A percentile compares a stretch with the other conserved stretches of the same genome.
Conservation (phyloP, 2,797 vertebrate species). For the Sebastes melanostomus region DNA sequence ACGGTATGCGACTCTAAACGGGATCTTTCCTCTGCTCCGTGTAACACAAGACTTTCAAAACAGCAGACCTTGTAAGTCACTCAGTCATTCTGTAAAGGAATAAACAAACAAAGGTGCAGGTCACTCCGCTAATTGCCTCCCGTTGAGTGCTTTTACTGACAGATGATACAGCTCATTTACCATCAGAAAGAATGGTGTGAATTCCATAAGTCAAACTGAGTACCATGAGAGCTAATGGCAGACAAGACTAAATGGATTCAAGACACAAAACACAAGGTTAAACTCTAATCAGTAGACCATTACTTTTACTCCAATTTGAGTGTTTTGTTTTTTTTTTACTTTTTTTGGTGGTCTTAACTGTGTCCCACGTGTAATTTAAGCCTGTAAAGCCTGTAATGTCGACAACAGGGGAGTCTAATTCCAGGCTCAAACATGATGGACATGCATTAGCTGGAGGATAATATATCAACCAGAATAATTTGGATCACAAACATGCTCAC, state of each 20-base stretch:
- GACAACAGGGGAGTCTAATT: slow-evolving; percentile 8
- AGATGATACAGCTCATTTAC: slow-evolving; percentile 66
- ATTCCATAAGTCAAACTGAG: slow-evolving; percentile 17
- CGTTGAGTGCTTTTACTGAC: slow-evolving; percentile 59
- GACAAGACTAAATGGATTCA: not conserved
- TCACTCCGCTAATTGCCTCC: slow-evolving; percentile 58
- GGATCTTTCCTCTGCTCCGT: slow-evolving; percentile 36
- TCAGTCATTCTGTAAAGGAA: slow-evolving; percentile 52
- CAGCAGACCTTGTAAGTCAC: slow-evolving; percentile 49
- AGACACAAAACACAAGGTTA: not conserved
- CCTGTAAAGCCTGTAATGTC: not conserved
- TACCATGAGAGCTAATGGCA: not conserved
- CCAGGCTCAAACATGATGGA: not conserved
- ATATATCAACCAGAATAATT: slow-evolving; percentile 5
- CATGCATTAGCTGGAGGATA: slow-evolving; percentile 4
- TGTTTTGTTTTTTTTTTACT: fast-evolving
- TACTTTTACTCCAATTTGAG: not conserved
- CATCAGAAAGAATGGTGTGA: slow-evolving; percentile 31
- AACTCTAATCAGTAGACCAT: not conserved
- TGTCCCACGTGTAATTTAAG: not conserved
- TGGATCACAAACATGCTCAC: not conserved
- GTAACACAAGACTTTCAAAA: slow-evolving; percentile 59
- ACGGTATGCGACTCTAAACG: not conserved
- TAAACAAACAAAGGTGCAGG: slow-evolving; percentile 64
- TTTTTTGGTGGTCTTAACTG: not conserved